A percentile compares a stretch with the other conserved stretches of the same genome.
phyloP scores from a whole-genome alignment of 2,888 invertebrate genomes.

The Encarsia formosa region DNA sequence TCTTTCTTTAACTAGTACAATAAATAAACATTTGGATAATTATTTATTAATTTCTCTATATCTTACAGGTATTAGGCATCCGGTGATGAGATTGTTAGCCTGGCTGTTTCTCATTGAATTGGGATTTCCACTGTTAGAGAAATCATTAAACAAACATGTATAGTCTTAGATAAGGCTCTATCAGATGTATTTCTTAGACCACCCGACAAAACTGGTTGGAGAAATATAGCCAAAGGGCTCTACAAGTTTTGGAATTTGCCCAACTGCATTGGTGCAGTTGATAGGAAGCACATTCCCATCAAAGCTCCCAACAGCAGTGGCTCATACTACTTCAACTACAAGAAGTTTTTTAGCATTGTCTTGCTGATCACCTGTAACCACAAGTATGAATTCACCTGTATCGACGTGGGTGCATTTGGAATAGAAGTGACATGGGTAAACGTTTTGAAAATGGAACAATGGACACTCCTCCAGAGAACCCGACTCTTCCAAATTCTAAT shows the following conservation, averaged over 20 bases:
- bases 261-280: too few species aligned
- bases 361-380: constrained; percentile 28
- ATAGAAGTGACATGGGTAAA: too few species aligned
- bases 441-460: too few species aligned
- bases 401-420: constrained; percentile 26
- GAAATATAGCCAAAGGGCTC: constrained; percentile 16
- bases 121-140: constrained; percentile 18
- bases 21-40: too few species aligned
- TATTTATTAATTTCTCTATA: too few species aligned
- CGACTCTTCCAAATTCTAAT: constrained; percentile 10
- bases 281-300: constrained; percentile 24
- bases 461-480: too few species aligned
- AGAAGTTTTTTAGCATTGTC: constrained; percentile 28
- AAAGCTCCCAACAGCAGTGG: constrained; percentile 24
- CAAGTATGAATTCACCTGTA: constrained; percentile 19
- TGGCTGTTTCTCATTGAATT: constrained; percentile 16
- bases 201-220: constrained; percentile 20
- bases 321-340: constrained; percentile 30
- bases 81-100: constrained; percentile 11
- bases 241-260: constrained; percentile 27
- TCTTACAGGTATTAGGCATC: constrained; percentile 20
- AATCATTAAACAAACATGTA: constrained; percentile 23
- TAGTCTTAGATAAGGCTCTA: constrained; percentile 15
- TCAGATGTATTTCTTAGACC: constrained; percentile 8
- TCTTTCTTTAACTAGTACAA: too few species aligned